Base-by-base conservation (phyloP, 1,140 invertebrate genomes). In the Teleopsis dalmanni region DNA sequence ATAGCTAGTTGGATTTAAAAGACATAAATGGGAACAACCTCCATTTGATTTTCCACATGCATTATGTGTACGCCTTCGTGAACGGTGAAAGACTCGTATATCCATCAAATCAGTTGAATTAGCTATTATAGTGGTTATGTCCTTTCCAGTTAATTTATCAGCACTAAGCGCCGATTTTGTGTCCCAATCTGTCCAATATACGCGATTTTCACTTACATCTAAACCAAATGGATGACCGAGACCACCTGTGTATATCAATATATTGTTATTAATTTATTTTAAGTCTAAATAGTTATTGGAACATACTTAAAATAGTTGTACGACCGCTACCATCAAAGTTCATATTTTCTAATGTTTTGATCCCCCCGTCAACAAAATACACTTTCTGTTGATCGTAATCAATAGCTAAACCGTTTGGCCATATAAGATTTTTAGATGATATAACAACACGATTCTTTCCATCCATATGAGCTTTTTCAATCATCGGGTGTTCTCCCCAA, bases 141-240 rank as follows among this genome's bases (percentile, higher is more conserved):
- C 79, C 54, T 76, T 76, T 13, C 87, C 86, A 6, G 80, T 84
- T 23, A 79, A 66, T 62, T 91, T 91, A 55, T 89, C 81, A 6
- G 85, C 84, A 27, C 78, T 78, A 68, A 87, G 82, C 22, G 92
- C 86, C 8, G 81, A 83, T 45, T 77, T 75, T 1, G 83, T 85
- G 4, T 82, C 76, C 81, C 85, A 87, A 59, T 95, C 91, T 0
- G 87, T 89, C 89, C 91, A 95, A 57, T 87, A 93, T 1, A 96
- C 77, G 46, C 81, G 80, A 42, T 90, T 83, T 27, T 87, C 87
- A 68, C 87, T 88, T 2, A 96, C 79, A 38, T 88, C 84, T 45
- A 96, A 62, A 0, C 88, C 87, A 68, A 92, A 91, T 0, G 91
- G 91, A 76, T 93, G 88, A 1, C 81, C 80, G 4, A 91, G 62